Evolutionary conservation across 1,140 invertebrate species (phyloP), one percentile per base, ranked within the genome.

Genomic region (Colletes latitarsis): DNA sequence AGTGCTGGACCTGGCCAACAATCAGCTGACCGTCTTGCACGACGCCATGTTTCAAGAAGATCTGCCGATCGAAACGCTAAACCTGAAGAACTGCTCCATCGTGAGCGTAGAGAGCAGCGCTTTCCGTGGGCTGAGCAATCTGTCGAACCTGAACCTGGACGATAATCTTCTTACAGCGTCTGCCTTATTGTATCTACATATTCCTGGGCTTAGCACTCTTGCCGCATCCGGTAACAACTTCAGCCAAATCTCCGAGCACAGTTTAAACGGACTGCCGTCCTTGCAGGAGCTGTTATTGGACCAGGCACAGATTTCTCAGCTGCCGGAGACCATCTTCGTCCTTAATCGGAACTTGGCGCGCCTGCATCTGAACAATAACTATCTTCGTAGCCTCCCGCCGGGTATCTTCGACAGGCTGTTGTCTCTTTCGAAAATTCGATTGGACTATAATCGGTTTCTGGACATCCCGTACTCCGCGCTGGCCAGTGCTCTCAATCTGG

Each of bases 181-280:
- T 10, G 96, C 96, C 63, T 92, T 97, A 30, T 91, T 94, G 19
- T 94, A 95, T 78, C 92, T 98, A 17, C 95, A 96, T 83, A 95
- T 97, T 60, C 95, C 96, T 4, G 96, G 96, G 43, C 93, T 98
- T 77, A 94, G 96, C 74, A 95, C 95, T 0, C 93, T 98, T 30
- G 94, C 95, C 79, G 90, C 97, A 8, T 96, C 96, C 4, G 93
- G 95, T 67, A 98, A 98, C 90, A 97, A 98, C 91, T 96, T 97
- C 87, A 96, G 95, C 39, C 93, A 95, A 62, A 92, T 97, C 57
- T 95, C 95, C 62, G 94, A 95, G 19, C 94, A 94, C 80, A 95
- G 96, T 21, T 95, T 98, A 68, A 95, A 96, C 64, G 96, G 96
- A 52, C 90, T 98, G 77, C 95, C 96, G 1, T 96, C 96, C 0